A percentile compares a stretch with the other conserved stretches of the same genome.
Evolutionary conservation across 1,140 invertebrate species (phyloP).

Genomic region (Mya arenaria): DNA sequence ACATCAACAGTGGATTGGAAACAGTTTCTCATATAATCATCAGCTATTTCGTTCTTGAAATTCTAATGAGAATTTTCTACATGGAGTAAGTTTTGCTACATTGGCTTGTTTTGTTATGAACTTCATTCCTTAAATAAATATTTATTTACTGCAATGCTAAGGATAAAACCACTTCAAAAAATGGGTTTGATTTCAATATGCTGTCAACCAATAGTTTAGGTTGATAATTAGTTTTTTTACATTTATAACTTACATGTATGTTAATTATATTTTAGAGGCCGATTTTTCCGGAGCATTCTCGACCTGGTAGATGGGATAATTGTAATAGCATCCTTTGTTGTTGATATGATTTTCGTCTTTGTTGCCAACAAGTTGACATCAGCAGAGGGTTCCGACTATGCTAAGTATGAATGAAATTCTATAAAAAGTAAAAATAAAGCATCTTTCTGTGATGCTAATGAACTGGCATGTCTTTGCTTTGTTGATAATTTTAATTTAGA

Average conservation of each 20-base stretch:
- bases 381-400: constrained; percentile 57
- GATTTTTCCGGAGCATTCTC: constrained; percentile 80
- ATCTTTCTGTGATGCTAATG: no score
- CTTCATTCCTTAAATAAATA: neutral
- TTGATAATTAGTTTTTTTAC: neutral
- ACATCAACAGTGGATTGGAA: constrained; percentile 66
- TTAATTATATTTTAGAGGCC: constrained; percentile 58
- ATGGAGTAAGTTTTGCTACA: constrained; percentile 78
- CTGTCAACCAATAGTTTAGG: no score
- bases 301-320: constrained; percentile 82
- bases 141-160: neutral
- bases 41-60: constrained; percentile 80
- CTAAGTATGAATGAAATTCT: constrained; percentile 55
- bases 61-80: constrained; percentile 79
- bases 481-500: no score
- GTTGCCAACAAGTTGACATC: constrained; percentile 26
- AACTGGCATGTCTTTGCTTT: no score
- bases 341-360: constrained; percentile 79
- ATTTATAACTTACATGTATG: neutral
- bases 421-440: no score
- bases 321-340: constrained; percentile 81
- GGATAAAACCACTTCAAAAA: no score
- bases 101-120: neutral
- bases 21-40: constrained; percentile 79
- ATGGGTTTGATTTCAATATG: no score